phyloP scores from a whole-genome alignment of 2,797 vertebrate species.

The Siniperca scherzeri region DNA sequence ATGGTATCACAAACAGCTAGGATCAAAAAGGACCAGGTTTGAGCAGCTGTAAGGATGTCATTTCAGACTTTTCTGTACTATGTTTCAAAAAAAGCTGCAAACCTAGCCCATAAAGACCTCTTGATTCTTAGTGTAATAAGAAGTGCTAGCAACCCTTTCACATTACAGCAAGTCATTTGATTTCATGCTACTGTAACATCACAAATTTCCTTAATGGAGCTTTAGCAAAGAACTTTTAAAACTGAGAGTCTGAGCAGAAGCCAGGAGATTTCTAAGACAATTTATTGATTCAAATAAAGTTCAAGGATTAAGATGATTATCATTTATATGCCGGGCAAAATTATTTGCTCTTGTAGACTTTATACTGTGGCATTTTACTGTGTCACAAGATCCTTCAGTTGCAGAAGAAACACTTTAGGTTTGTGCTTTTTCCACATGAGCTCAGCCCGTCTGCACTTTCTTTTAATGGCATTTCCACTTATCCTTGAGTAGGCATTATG shows the following conservation, averaged over 20 bases:
- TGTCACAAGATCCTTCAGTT: conserved; percentile 7
- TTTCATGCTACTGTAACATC: conserved; percentile 1
- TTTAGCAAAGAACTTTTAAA: conserved; percentile 37
- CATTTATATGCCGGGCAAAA: conserved; percentile 19
- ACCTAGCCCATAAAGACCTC: background rate
- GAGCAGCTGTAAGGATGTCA: conserved; percentile 7
- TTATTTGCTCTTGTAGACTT: conserved; percentile 10
- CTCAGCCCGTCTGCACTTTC: background rate
- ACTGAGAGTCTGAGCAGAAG: conserved; percentile 21
- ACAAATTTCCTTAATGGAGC: conserved; percentile 32
- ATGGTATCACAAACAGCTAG: conserved; percentile 13
- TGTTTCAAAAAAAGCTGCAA: background rate
- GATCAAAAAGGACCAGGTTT: conserved; percentile 6
- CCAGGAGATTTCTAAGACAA: conserved; percentile 3
- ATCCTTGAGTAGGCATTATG: conserved; percentile 12
- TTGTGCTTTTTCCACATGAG: conserved; percentile 3
- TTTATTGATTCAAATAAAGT: conserved; percentile 52
- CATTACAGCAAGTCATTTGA: conserved; percentile 18
- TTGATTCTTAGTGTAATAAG: background rate
- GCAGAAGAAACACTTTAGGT: conserved; percentile 9
- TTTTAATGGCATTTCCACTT: conserved; percentile 17
- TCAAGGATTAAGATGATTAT: conserved; percentile 16
- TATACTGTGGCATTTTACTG: background rate
- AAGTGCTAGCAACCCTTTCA: conserved; percentile 7
- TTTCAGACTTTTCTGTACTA: background rate